Evolutionary conservation across 2,797 vertebrate genomes (phyloP).

Genomic region (Dendrocincla tyrannina): DNA sequence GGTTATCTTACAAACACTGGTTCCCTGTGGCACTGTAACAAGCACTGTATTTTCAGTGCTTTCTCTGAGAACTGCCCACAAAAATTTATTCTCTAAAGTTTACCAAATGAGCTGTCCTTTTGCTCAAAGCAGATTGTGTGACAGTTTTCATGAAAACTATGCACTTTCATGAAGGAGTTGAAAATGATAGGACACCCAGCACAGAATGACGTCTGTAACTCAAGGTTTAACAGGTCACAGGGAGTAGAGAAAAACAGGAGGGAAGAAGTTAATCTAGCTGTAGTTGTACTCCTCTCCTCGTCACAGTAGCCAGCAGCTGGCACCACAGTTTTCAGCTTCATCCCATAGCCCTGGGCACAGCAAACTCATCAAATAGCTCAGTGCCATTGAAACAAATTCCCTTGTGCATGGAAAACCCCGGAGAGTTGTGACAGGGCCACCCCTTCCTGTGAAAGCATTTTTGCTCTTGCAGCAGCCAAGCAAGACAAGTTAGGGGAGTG

Average conservation of each 20-base stretch:
- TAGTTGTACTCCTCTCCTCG: not conserved
- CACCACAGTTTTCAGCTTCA: not conserved
- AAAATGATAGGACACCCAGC: not conserved
- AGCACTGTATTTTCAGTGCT: not conserved
- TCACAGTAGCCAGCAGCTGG: not conserved
- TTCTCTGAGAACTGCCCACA: not conserved
- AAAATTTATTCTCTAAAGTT: not conserved
- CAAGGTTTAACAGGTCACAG: not conserved
- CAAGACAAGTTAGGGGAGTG: not conserved
- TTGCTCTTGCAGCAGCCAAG: not conserved
- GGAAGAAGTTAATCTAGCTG: not conserved
- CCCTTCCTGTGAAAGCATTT: not conserved
- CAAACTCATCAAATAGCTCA: not conserved
- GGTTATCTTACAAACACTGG: not conserved
- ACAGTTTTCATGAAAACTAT: not conserved
- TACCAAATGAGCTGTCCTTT: not conserved
- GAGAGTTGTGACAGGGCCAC: not conserved
- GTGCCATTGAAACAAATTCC: not conserved
- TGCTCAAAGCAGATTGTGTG: not conserved
- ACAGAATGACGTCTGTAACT: not conserved
- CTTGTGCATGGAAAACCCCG: not conserved
- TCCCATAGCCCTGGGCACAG: not conserved
- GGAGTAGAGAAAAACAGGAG: not conserved
- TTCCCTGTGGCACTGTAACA: not conserved
- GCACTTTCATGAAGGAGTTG: not conserved